phyloP scores from a whole-genome alignment of 2,888 invertebrate genomes.

The Limenitis camilla region DNA sequence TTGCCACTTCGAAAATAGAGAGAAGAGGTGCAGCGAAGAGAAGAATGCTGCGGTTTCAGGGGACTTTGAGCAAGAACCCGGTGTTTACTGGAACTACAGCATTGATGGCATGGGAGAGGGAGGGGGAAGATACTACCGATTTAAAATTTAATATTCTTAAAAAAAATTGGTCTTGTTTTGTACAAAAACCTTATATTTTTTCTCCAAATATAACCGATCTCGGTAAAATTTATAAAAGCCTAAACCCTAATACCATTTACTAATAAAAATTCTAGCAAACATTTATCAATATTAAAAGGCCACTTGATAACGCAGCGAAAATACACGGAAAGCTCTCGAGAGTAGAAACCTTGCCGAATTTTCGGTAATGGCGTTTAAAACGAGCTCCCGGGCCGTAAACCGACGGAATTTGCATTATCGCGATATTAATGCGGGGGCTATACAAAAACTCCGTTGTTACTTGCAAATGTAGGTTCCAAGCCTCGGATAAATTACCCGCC shows the following conservation, averaged over 20 bases:
- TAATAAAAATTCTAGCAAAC: constrained; percentile 10
- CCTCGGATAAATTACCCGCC: constrained; percentile 26
- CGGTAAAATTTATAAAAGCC: not conserved
- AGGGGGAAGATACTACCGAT: no score
- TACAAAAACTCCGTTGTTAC: constrained; percentile 39
- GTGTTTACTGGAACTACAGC: no score
- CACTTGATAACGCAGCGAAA: constrained; percentile 44
- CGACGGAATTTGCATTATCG: constrained; percentile 60
- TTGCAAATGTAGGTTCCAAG: constrained; percentile 28
- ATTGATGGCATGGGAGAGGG: no score
- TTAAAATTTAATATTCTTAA: no score
- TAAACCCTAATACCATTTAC: not conserved
- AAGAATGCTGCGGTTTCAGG: no score
- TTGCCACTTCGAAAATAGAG: no score
- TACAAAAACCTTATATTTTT: no score
- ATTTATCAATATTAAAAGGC: constrained; percentile 31
- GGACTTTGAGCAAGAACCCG: no score
- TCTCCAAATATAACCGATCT: no score
- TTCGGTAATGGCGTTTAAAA: constrained; percentile 51
- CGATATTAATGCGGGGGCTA: constrained; percentile 50
- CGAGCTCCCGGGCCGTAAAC: constrained; percentile 42
- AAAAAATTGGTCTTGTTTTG: no score
- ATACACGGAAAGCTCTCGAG: constrained; percentile 49
- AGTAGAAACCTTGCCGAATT: constrained; percentile 52
- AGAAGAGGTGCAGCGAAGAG: no score